Evolutionary conservation across 92 coral and sea anemone species (phyloP).

Genomic region (Umimayanthus kanabou): DNA sequence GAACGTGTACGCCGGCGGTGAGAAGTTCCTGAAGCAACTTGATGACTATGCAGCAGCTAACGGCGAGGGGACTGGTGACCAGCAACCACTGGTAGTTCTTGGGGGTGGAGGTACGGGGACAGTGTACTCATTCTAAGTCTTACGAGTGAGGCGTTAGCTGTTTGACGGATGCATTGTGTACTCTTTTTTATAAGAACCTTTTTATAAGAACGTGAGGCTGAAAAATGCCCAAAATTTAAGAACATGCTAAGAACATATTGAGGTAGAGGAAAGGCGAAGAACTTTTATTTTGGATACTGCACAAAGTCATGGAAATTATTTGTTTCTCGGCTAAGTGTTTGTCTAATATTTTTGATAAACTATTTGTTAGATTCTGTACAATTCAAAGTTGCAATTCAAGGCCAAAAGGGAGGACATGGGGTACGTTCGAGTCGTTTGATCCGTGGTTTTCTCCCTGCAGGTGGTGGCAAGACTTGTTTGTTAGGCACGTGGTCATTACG

Average conservation of each 20-base stretch:
- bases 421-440: neutral
- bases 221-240: too few species aligned
- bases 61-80: conserved; percentile 10
- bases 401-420: conserved; percentile 20
- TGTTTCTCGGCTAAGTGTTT: too few species aligned
- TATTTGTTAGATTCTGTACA: too few species aligned
- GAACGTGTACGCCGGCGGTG: conserved; percentile 78
- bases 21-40: conserved; percentile 56
- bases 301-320: too few species aligned
- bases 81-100: conserved; percentile 52
- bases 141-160: too few species aligned
- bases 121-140: neutral
- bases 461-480: conserved; percentile 84
- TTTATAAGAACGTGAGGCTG: too few species aligned
- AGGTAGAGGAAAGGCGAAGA: too few species aligned
- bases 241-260: too few species aligned
- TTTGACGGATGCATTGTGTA: too few species aligned
- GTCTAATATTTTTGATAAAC: too few species aligned
- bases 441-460: conserved; percentile 16
- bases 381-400: neutral
- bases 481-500: conserved; percentile 79
- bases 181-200: too few species aligned
- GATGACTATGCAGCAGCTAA: conserved; percentile 49
- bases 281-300: too few species aligned
- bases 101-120: conserved; percentile 70